Evolutionary conservation across 1,140 invertebrate species (phyloP).

Genomic region (Drosophila sulfurigaster): DNA sequence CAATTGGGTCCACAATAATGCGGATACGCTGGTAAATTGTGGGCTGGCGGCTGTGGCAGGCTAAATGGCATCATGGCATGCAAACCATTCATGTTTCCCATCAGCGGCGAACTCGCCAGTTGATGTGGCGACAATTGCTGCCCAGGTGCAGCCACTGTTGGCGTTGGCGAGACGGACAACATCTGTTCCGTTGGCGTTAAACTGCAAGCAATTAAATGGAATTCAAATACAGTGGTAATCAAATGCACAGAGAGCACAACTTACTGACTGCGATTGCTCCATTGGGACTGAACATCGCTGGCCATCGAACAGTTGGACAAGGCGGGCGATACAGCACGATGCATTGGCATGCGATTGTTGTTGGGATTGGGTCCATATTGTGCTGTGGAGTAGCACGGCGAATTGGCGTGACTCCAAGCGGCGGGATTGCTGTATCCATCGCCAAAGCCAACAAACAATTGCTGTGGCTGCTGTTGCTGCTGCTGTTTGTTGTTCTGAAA

Average conservation of each 20-base stretch:
- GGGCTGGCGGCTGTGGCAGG: conserved; percentile 16
- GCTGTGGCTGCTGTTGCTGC: conserved; percentile 29
- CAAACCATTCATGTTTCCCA: conserved; percentile 26
- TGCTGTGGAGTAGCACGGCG: conserved; percentile 38
- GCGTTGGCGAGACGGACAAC: conserved; percentile 28
- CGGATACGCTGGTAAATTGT: conserved; percentile 15
- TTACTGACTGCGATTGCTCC: conserved; percentile 61
- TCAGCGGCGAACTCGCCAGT: conserved; percentile 8
- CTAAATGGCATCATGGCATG: conserved; percentile 31
- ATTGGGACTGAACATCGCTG: conserved; percentile 52
- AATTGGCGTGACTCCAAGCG: conserved; percentile 47
- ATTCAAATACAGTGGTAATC: neutral
- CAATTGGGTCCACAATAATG: conserved; percentile 35
- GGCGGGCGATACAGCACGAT: conserved; percentile 51
- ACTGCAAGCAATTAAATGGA: neutral
- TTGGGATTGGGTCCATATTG: conserved; percentile 20
- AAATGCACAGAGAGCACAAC: neutral
- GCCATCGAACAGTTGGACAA: conserved; percentile 53
- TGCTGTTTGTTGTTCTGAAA: conserved; percentile 13
- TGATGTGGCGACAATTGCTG: conserved; percentile 58
- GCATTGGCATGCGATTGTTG: conserved; percentile 14
- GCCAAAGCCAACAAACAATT: conserved; percentile 54
- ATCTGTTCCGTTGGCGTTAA: conserved; percentile 24
- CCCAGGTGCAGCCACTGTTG: neutral
- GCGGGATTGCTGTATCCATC: conserved; percentile 30